These are phyloP conservation scores for Elephas maximus DNA, from an alignment of 2,113 vertebrate species.

Conservation along the genomic window DNA sequence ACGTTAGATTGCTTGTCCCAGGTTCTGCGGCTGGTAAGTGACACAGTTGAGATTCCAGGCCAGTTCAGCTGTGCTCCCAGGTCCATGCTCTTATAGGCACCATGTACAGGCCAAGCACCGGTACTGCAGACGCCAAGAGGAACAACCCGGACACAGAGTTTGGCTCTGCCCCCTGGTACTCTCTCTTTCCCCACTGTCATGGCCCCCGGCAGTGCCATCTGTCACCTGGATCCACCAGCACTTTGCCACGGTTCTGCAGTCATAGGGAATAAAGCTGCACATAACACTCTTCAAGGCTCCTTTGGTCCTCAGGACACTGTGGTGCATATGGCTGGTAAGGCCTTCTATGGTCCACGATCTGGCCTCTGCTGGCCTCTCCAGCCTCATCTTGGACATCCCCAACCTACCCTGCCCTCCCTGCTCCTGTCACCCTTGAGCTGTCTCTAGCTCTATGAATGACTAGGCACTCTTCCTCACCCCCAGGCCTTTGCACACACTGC, in stretches of 20 bases:
- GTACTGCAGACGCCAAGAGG: background rate
- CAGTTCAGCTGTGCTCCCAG: background rate
- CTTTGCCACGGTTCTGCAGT: background rate
- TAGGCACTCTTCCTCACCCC: background rate
- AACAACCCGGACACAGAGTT: background rate
- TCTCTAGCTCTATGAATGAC: background rate
- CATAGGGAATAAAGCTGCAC: background rate
- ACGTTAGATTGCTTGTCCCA: background rate
- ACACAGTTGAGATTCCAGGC: background rate
- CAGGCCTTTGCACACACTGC: background rate
- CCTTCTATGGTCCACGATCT: background rate
- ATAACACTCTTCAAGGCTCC: background rate
- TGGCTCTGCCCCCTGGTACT: background rate
- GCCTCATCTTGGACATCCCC: background rate
- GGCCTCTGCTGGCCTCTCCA: background rate
- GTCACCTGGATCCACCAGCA: background rate
- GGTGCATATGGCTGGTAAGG: background rate
- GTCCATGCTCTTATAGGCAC: background rate
- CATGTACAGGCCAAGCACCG: background rate
- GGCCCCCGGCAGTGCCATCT: accelerated
- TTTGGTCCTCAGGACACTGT: background rate
- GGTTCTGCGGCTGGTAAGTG: background rate
- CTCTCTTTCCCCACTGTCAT: background rate
- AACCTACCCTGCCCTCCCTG: background rate
- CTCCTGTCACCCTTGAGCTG: background rate